Percentiles rank a stretch among this genome's conserved stretches.
These are phyloP conservation scores for Heliocidaris erythrogramma DNA, from an alignment of 35 echinoderm and acorn worm species.

Conservation along the genomic window DNA sequence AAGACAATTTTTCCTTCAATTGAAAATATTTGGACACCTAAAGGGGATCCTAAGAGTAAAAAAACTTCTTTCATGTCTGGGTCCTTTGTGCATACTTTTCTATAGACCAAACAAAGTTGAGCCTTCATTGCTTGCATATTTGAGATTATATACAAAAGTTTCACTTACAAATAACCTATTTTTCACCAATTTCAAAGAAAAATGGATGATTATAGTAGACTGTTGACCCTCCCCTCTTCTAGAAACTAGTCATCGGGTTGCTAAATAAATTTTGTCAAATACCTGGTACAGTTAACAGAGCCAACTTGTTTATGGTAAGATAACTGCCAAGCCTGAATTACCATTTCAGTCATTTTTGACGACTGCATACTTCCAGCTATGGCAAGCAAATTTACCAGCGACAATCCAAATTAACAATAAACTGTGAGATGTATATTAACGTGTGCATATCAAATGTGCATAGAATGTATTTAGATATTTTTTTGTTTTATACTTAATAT, in stretches of 20 bases:
- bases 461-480: too few species aligned
- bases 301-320: not conserved
- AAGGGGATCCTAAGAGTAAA: not conserved
- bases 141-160: not conserved
- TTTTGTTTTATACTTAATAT: too few species aligned
- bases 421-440: too few species aligned
- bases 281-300: not conserved
- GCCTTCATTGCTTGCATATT: not conserved
- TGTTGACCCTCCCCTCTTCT: not conserved
- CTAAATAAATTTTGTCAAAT: not conserved
- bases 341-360: not conserved
- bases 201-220: not conserved
- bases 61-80: not conserved
- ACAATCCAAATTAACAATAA: too few species aligned
- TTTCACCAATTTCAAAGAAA: not conserved
- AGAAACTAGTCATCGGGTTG: not conserved
- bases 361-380: not conserved
- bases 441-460: too few species aligned
- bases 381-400: too few species aligned
- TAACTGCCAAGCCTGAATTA: not conserved
- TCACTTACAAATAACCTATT: not conserved
- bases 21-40: not conserved
- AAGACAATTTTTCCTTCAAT: not conserved
- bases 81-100: not conserved
- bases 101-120: not conserved